Evolutionary conservation across 2,888 invertebrate genomes (phyloP), one percentile per base, ranked within the genome.

Genomic region (Drosophila longiperda): DNA sequence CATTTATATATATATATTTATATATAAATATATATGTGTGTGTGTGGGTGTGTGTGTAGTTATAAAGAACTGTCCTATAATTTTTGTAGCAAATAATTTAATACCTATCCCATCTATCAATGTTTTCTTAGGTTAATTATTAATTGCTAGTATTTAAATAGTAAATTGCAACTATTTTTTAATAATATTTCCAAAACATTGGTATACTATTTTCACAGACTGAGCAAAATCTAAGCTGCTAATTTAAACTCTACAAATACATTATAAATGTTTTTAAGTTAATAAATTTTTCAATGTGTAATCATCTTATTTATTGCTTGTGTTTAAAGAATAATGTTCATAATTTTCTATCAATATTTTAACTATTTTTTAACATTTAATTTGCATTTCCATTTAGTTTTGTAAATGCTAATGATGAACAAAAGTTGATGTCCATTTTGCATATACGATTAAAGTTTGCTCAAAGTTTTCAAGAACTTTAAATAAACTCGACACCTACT

Each of bases 401-500:
- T 40, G 40, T 40, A 40, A 9, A 40, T 42, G n/a, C 12, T 20
- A 45, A 20, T 12, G 7, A 12, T 45, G 20, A 45, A 20, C 45
- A 23, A 20, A 23, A 20, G 45, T 23, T 23, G 0, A 45, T 40
- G 9, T 9, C 12, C 12, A 23, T 23, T 45, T 9, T 45, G 15
- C 23, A 15, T 45, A 45, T 8, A 3, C 4, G 7, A 45, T 45
- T 45, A 45, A 45, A 23, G 15, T 15, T 15, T 45, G 45, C 8
- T 20, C 23, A 45, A 45, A 23, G 23, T 45, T 23, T 15, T 45
- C 15, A 15, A 8, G 7, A 45, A 17, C 9, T 36, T 38, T 9
- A n/a, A 58, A 12, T 15, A 59, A 59, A 60, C 55, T 32, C n/a
- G 40, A 23, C 38, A 57, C 48, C 40, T 42, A 33, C 40, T 53